A percentile compares a stretch with the other conserved stretches of the same genome.
Evolutionary conservation across 2,888 invertebrate genomes (phyloP).

Genomic region (Ptychoptera albimana): DNA sequence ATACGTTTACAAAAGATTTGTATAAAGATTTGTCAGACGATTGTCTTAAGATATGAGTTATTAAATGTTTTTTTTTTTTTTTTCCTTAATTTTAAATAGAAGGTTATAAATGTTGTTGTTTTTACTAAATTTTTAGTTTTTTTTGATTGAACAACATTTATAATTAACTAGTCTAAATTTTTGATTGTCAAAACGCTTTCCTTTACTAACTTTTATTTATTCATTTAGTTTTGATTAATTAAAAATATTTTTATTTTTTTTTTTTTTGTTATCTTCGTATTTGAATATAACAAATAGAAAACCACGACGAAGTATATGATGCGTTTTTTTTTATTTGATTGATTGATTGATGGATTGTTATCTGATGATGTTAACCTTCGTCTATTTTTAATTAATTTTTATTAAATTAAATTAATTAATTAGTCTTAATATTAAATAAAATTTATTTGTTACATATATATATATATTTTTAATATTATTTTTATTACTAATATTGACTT

Average conservation of each 20-base stretch:
- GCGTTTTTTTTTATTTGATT: too few species aligned
- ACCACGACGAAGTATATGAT: too few species aligned
- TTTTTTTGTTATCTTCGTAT: background rate
- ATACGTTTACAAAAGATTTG: too few species aligned
- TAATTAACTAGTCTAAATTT: slow-evolving; percentile 7
- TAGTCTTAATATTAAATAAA: too few species aligned
- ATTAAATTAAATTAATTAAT: too few species aligned
- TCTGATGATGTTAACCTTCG: too few species aligned
- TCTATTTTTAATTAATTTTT: too few species aligned
- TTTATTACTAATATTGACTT: slow-evolving; percentile 8
- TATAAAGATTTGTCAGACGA: slow-evolving; percentile 6
- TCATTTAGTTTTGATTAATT: slow-evolving; percentile 1
- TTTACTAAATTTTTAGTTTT: background rate
- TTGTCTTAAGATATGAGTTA: slow-evolving; percentile 2
- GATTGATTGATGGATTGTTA: too few species aligned
- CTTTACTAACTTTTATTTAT: slow-evolving; percentile 14
- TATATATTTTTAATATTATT: slow-evolving; percentile 2
- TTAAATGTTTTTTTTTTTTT: too few species aligned
- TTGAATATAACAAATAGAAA: too few species aligned
- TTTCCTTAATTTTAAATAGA: too few species aligned
- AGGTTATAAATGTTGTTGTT: too few species aligned
- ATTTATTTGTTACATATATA: slow-evolving; percentile 3
- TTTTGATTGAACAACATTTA: background rate
- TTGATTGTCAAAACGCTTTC: slow-evolving; percentile 33
- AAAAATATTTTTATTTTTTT: background rate